Base-by-base conservation (phyloP, 2,888 invertebrate genomes). In the Calliopum simillimum region DNA sequence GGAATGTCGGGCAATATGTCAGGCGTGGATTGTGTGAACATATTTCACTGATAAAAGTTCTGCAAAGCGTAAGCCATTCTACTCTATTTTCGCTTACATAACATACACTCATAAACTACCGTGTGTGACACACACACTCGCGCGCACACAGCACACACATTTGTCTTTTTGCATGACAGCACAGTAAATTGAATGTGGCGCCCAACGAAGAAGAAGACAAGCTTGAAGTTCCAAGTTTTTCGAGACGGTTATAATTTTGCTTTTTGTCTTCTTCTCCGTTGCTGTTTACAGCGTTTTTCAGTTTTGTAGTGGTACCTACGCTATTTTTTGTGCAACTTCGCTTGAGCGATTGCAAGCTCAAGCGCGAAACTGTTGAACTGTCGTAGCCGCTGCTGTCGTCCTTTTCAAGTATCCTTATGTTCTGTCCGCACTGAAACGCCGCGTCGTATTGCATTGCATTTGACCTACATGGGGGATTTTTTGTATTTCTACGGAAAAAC, bases 121-220 rank as follows among this genome's bases (percentile, higher is more conserved):
- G 14, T 1, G 41, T 19, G 43, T n/a, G n/a, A n/a, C 43, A 53
- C 23, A 6, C 44, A 44, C 2, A 55, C 41, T 21, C 43, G 23
- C 43, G 23, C 11, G 16, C 49, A 47, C n/a, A 46, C 25, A 49
- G 25, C 33, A 67, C 67, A 67, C 62, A 74, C 77, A 79, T 79
- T 78, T 75, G 77, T 79, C 80, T 79, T 79, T 74, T 76, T 78
- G 76, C 74, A 73, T 79, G 79, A 79, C 79, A 79, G 76, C 79
- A 71, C 79, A 76, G 79, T 79, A 79, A 79, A 79, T 79, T 79
- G 79, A 79, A 79, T 78, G 79, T 73, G 77, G 77, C 78, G 75
- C 71, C 51, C 71, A 70, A 68, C 68, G 62, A 33, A 33, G 33
- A 33, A 33, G 33, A 33, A 33, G 23, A 68, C 68, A n/a, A 51